Evolutionary conservation across 2,113 vertebrate genomes (phyloP).

Genomic region (Sula dactylatra): DNA sequence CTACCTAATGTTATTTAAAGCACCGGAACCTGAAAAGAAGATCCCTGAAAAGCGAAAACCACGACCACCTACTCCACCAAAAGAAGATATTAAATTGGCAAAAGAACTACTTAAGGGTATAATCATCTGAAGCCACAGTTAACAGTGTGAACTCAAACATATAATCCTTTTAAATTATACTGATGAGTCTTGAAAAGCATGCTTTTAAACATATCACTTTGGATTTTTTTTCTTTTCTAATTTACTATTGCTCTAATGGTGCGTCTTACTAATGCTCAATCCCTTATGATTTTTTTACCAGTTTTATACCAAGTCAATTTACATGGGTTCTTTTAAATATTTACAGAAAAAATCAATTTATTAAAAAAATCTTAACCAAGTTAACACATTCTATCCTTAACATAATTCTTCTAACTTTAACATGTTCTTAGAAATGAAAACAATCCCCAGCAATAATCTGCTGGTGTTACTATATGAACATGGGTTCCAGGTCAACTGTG

Average conservation of each 20-base stretch:
- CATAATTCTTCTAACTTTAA: background rate
- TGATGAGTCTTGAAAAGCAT: constrained; percentile 39
- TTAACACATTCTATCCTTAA: background rate
- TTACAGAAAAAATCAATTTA: background rate
- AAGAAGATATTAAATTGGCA: constrained; percentile 76
- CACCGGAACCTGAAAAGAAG: constrained; percentile 77
- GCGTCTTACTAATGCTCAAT: background rate
- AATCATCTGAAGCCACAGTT: constrained; percentile 4
- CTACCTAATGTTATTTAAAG: constrained; percentile 76
- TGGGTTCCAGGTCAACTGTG: background rate
- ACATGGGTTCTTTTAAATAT: background rate
- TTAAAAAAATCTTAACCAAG: background rate
- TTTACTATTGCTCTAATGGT: background rate
- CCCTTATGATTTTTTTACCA: background rate
- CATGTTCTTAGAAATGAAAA: background rate
- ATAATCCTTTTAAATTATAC: background rate
- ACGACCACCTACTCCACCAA: constrained; percentile 59
- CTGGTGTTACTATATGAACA: background rate
- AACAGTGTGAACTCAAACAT: constrained; percentile 2
- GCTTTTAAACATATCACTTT: background rate
- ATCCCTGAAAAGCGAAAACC: constrained; percentile 76
- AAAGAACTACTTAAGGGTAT: constrained; percentile 80
- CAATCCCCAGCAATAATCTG: background rate
- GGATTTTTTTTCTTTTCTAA: background rate
- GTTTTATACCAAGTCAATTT: background rate